Evolutionary conservation across 2,888 invertebrate species (phyloP).

Genomic region (Anarsia innoxiella): DNA sequence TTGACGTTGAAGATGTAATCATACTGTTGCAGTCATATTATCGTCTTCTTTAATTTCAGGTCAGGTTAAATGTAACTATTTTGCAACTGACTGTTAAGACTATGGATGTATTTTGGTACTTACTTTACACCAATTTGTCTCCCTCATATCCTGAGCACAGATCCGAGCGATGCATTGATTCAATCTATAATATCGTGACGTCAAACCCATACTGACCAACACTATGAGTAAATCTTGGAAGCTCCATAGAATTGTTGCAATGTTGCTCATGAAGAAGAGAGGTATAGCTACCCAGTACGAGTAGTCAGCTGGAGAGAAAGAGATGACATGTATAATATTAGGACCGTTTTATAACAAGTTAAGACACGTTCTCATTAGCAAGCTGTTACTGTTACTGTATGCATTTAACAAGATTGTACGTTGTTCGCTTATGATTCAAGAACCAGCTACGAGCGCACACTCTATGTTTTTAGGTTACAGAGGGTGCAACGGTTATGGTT

Average conservation of each 20-base stretch:
- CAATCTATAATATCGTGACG: conserved; percentile 77
- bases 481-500: neutral
- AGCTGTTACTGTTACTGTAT: too few species aligned
- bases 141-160: conserved; percentile 26
- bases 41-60: too few species aligned
- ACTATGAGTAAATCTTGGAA: conserved; percentile 81
- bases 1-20: too few species aligned
- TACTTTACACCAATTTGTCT: conserved; percentile 23
- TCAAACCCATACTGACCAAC: conserved; percentile 78
- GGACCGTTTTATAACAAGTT: neutral
- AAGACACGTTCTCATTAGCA: neutral
- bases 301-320: conserved; percentile 39
- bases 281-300: conserved; percentile 35
- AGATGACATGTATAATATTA: neutral
- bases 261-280: conserved; percentile 57
- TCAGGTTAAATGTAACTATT: too few species aligned
- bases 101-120: conserved; percentile 1
- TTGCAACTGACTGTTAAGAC: neutral
- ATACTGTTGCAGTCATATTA: too few species aligned
- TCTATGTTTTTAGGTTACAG: neutral
- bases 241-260: conserved; percentile 81
- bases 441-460: neutral
- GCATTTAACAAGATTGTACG: too few species aligned
- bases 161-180: conserved; percentile 50
- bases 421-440: too few species aligned